A percentile compares a stretch with the other conserved stretches of the same genome.
phyloP scores from a whole-genome alignment of 1,140 invertebrate genomes.

The Lasioglossum albipes region DNA sequence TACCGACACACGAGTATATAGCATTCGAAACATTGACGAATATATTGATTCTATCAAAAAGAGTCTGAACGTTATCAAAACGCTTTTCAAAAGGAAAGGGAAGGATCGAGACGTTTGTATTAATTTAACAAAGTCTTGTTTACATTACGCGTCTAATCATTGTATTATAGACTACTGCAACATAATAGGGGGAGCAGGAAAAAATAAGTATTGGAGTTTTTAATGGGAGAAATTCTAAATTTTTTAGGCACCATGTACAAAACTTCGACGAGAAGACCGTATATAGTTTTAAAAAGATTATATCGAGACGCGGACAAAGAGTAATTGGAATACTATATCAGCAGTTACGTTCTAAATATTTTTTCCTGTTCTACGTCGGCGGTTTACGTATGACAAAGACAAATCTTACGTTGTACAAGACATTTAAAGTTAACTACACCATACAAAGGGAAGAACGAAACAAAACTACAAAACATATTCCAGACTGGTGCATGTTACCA shows the following conservation, averaged over 20 bases:
- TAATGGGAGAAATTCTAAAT: conserved; percentile 2
- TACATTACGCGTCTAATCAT: conserved; percentile 23
- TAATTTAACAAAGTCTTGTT: conserved; percentile 27
- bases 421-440: conserved; percentile 58
- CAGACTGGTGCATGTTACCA: conserved; percentile 80
- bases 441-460: conserved; percentile 58
- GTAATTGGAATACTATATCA: conserved; percentile 2
- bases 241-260: conserved; percentile 1
- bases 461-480: conserved; percentile 68
- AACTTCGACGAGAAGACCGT: background rate
- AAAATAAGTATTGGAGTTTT: conserved; percentile 9
- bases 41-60: conserved; percentile 26
- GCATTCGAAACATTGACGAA: conserved; percentile 1
- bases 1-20: conserved; percentile 1
- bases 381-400: conserved; percentile 21
- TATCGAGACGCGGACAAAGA: conserved; percentile 17
- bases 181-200: conserved; percentile 17
- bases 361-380: conserved; percentile 39
- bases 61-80: conserved; percentile 9
- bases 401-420: conserved; percentile 53
- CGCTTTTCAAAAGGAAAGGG: conserved; percentile 9
- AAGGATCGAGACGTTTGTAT: conserved; percentile 18
- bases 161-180: conserved; percentile 32
- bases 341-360: conserved; percentile 22
- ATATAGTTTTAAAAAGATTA: background rate